phyloP scores from a whole-genome alignment of 2,113 vertebrate genomes.

The Bagarius yarrelli region DNA sequence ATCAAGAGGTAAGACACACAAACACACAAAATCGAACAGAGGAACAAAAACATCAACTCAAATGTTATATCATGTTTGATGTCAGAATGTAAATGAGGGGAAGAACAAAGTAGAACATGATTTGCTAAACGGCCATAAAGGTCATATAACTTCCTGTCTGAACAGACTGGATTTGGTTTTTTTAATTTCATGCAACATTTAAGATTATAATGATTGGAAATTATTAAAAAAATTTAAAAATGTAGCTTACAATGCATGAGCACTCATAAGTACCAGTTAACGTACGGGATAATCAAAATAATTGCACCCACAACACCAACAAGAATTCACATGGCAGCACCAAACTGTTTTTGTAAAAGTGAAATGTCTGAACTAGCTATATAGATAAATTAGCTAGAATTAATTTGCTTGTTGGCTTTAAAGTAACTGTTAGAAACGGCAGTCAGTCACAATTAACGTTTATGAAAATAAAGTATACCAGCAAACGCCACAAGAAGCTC shows the following conservation, averaged over 20 bases:
- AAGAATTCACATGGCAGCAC: neutral
- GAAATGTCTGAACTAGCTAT: neutral
- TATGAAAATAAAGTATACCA: neutral
- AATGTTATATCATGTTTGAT: neutral
- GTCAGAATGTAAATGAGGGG: neutral
- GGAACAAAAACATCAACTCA: neutral
- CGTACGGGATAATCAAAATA: no score
- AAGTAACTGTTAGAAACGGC: neutral
- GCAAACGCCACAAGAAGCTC: neutral
- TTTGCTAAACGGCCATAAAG: neutral
- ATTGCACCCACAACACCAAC: neutral
- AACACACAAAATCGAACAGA: neutral
- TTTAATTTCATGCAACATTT: neutral
- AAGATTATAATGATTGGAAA: neutral
- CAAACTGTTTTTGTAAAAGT: neutral
- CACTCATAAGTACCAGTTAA: neutral
- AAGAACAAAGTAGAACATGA: neutral
- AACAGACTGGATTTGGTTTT: neutral
- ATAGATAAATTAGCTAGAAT: neutral
- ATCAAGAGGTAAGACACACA: conserved; percentile 60
- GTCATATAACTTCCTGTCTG: neutral
- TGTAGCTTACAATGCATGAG: neutral
- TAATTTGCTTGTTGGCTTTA: neutral
- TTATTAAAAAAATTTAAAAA: neutral
- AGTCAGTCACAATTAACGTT: no score